Conservation (phyloP, 2,113 vertebrate species). For the Panurus biarmicus region DNA sequence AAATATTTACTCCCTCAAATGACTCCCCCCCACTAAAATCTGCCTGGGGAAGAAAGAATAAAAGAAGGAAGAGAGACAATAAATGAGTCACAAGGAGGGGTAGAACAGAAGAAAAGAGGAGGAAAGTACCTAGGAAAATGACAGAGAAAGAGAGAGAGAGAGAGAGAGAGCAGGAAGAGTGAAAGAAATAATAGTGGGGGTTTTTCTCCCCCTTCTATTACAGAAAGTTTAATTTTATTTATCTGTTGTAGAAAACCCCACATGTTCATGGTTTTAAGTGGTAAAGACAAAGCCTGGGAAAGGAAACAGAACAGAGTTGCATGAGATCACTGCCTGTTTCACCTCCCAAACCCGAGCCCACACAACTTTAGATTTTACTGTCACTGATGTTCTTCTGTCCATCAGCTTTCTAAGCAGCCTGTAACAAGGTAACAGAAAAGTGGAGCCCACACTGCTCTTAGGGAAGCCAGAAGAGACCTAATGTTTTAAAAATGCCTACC, state of each 20-base stretch:
- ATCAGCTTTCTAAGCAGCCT: not conserved
- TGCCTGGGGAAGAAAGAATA: not conserved
- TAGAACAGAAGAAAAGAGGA: not conserved
- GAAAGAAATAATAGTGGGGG: not conserved
- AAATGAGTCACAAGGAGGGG: not conserved
- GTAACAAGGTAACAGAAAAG: not conserved
- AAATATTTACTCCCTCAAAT: not conserved
- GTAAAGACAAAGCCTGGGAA: not conserved
- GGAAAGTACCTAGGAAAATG: not conserved
- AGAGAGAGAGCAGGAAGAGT: not conserved
- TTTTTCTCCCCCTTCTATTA: not conserved
- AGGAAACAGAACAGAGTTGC: not conserved
- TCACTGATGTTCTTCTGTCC: not conserved
- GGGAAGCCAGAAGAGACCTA: not conserved
- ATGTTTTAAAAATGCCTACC: not conserved
- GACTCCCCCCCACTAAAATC: not conserved
- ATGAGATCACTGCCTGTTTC: not conserved
- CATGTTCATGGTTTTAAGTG: not conserved
- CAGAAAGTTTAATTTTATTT: not conserved
- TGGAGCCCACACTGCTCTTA: not conserved
- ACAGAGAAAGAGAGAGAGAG: not conserved
- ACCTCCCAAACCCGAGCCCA: not conserved
- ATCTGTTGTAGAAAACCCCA: not conserved
- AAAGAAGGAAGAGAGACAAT: not conserved
- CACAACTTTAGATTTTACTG: not conserved